Percentiles rank a stretch among this genome's conserved stretches.
phyloP scores from a whole-genome alignment of 2,113 vertebrate genomes.

The Gallinago media region DNA sequence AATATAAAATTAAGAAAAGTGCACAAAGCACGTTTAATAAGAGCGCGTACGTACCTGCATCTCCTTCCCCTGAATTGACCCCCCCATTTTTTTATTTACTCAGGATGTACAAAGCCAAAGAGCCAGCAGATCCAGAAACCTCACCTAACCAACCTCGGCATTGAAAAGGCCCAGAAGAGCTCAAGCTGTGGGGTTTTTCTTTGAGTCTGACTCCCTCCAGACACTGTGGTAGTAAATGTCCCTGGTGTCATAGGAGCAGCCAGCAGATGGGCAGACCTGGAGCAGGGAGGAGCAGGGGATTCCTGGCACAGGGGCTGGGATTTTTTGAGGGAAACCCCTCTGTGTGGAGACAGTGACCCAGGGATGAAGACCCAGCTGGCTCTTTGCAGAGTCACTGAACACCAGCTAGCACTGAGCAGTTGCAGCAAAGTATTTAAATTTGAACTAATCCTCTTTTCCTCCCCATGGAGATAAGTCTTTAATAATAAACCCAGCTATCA shows the following conservation, averaged over 20 bases:
- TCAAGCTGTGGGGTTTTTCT: background rate
- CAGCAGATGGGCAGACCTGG: background rate
- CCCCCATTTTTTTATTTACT: rapidly evolving
- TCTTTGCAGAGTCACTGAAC: background rate
- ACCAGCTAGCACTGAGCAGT: background rate
- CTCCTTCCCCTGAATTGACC: background rate
- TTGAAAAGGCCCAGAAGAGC: background rate
- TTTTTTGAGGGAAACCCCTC: background rate
- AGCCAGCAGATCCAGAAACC: background rate
- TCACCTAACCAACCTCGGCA: background rate
- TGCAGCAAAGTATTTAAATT: background rate
- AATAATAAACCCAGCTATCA: background rate
- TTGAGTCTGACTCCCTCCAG: background rate
- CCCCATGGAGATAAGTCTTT: background rate
- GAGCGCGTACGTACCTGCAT: background rate
- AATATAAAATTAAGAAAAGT: background rate
- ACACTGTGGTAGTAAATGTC: background rate
- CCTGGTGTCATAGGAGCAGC: background rate
- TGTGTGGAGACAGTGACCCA: rapidly evolving
- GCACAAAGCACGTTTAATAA: background rate
- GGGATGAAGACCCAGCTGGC: background rate
- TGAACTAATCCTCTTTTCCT: background rate
- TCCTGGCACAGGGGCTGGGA: background rate
- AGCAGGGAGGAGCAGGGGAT: background rate
- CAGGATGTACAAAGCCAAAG: background rate